These are phyloP conservation scores for Pogonomyrmex barbatus DNA, from an alignment of 1,140 invertebrate species.

Conservation along the genomic window DNA sequence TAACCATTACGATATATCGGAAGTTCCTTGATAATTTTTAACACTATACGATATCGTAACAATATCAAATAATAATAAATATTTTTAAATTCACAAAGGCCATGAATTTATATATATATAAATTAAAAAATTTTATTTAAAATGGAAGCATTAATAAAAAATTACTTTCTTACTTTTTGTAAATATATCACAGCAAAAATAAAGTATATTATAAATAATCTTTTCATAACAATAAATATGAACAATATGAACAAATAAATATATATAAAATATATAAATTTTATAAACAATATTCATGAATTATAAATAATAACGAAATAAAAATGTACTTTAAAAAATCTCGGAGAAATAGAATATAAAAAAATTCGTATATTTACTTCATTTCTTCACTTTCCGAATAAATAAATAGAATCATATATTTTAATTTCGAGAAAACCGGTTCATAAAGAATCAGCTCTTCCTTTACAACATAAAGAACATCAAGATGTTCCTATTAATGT, in stretches of 20 bases:
- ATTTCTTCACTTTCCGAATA: neutral
- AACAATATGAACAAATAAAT: neutral
- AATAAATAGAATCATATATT: neutral
- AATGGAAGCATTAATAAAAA: neutral
- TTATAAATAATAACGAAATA: neutral
- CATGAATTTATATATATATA: neutral
- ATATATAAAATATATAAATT: neutral
- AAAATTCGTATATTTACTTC: neutral
- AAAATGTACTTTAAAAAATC: constrained; percentile 15
- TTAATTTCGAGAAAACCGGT: neutral
- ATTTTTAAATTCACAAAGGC: neutral
- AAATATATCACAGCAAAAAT: constrained; percentile 12
- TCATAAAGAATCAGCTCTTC: neutral
- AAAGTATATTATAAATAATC: neutral
- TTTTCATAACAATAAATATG: neutral
- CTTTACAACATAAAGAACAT: neutral
- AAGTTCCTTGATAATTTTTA: constrained; percentile 8
- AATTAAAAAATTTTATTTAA: neutral
- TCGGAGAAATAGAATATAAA: neutral
- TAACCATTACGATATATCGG: neutral
- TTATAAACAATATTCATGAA: neutral
- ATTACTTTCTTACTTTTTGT: neutral
- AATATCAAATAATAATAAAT: neutral
- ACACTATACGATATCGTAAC: neutral
- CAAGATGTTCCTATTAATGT: neutral